These are phyloP conservation scores for Sinosuthora webbiana DNA, from an alignment of 2,113 vertebrate genomes.

Conservation along the genomic window DNA sequence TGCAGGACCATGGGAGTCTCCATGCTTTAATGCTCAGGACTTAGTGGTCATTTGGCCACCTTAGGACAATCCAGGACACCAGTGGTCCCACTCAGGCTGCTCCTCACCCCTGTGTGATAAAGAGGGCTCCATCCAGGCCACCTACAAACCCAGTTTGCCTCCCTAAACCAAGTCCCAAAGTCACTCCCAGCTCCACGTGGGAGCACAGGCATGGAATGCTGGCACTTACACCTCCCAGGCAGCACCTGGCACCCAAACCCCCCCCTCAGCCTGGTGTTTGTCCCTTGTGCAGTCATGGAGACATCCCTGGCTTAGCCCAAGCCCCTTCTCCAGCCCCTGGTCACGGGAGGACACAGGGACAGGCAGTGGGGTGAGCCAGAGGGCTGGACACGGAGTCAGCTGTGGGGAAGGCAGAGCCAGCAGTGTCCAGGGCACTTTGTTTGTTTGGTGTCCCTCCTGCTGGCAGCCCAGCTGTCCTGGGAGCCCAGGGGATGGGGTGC, in stretches of 20 bases:
- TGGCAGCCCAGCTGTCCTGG: conserved; percentile 12
- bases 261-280: not conserved
- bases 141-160: not conserved
- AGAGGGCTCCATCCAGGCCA: not conserved
- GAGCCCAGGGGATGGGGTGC: not conserved
- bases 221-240: not conserved
- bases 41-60: not conserved
- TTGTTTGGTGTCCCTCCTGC: not conserved
- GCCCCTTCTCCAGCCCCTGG: not conserved
- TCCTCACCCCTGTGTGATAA: not conserved
- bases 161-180: not conserved
- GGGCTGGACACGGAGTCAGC: not conserved
- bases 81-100: not conserved
- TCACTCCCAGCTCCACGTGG: not conserved
- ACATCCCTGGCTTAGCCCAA: not conserved
- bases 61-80: not conserved
- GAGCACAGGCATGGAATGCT: not conserved
- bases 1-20: not conserved
- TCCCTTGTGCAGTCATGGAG: not conserved
- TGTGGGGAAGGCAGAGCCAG: not conserved
- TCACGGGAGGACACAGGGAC: not conserved
- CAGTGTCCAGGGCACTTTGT: not conserved
- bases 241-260: not conserved
- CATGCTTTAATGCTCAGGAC: not conserved
- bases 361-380: not conserved